Evolutionary conservation across 2,113 vertebrate genomes (phyloP), one percentile per base, ranked within the genome.

Genomic region (Festucalex cinctus): DNA sequence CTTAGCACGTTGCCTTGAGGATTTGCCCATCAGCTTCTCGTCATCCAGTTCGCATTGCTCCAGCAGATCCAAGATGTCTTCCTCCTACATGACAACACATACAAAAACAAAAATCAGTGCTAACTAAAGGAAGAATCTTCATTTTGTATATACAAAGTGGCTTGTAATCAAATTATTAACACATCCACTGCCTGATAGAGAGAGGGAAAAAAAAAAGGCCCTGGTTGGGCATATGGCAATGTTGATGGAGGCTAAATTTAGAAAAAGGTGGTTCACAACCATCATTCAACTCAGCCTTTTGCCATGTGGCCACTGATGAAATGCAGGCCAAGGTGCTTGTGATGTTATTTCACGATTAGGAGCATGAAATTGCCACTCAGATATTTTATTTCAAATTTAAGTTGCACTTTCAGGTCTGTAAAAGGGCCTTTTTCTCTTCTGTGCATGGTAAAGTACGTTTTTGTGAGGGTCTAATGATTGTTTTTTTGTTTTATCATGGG

Each of bases 11-110:
- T 92, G 88, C 75, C 90, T 93, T 58, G 89, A 79, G 67, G 93
- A 90, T 88, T 96, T 99, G 70, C 96, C 96, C 91, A 93, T 95
- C 65, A 99, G 80, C 76, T 96, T 99, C 88, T 98, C 97, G 59
- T 99, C 96, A 53, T 98, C 96, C 87, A 98, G 91, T 87, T 98
- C 96, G 85, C 97, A 99, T 46, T 98, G 96, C 69, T 99, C 97
- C 85, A 99, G 81, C 82, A 99, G 93, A 84, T 98, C 96, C 89
- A 98, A 89, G 87, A 99, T 97, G 81, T 99, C 97, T 90, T 98
- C 96, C 76, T 99, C 97, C 97, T 99, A 66, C 68, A 89, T 73
- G 28, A 12, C 13, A 53, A 71, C 48, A 71, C 19, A 78, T 9
- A 49, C 9, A 76, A 72, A 68, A 63, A 28, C 70, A 32, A 71